Evolutionary conservation across 1,140 invertebrate genomes (phyloP).

Genomic region (Apis laboriosa): DNA sequence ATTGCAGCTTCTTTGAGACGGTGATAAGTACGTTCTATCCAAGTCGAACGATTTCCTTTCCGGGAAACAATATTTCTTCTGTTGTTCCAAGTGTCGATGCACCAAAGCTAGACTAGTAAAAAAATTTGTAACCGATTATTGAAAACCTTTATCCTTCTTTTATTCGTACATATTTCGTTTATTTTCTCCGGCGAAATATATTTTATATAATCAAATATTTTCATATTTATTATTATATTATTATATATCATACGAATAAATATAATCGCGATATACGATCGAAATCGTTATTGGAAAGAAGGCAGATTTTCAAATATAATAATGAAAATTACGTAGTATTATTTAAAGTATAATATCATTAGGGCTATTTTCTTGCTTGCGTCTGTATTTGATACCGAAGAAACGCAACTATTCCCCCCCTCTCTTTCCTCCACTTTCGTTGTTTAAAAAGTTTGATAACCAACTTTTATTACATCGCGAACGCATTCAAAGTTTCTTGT

Average conservation of each 20-base stretch:
- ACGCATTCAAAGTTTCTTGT: neutral
- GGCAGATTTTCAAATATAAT: no score
- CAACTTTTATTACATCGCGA: slow-evolving; percentile 32
- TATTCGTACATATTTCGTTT: no score
- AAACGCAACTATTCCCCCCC: neutral
- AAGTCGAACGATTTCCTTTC: slow-evolving; percentile 24
- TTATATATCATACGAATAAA: no score
- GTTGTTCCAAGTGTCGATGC: neutral
- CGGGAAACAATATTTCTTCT: neutral
- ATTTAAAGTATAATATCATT: neutral
- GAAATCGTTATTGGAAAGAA: no score
- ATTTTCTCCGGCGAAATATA: no score
- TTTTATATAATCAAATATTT: no score
- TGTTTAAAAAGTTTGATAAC: slow-evolving; percentile 22
- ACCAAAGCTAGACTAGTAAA: no score
- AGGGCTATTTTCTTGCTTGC: neutral
- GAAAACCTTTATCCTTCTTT: no score
- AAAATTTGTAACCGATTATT: neutral
- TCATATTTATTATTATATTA: no score
- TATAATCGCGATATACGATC: neutral
- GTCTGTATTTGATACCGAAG: neutral
- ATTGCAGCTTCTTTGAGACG: slow-evolving; percentile 37
- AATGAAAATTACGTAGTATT: neutral
- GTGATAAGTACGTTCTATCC: slow-evolving; percentile 33
- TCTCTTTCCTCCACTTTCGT: neutral